Percentiles rank a stretch among this genome's conserved stretches.
Conservation (phyloP, 2,888 invertebrate species). For the Agrilus mali region DNA sequence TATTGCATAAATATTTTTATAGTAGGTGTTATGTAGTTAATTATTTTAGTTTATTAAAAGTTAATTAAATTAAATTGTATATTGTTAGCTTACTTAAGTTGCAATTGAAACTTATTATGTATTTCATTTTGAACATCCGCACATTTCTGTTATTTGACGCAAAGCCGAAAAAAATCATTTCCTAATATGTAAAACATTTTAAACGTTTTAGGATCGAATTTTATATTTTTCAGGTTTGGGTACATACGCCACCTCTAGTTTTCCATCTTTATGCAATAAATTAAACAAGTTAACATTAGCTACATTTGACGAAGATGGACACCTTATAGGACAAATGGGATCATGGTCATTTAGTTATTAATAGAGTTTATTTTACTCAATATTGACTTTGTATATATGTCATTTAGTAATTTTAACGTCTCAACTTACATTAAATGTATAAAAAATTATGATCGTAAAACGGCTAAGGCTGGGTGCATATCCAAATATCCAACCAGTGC, state of each 20-base stretch:
- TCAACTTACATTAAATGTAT: background rate
- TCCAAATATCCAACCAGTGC: slow-evolving; percentile 23
- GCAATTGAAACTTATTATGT: too few relatives aligned
- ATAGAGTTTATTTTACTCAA: background rate
- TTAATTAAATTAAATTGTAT: too few relatives aligned
- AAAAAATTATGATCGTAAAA: background rate
- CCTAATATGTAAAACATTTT: too few relatives aligned
- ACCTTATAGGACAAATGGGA: slow-evolving; percentile 77
- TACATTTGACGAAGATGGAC: slow-evolving; percentile 81
- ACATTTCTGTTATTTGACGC: too few relatives aligned
- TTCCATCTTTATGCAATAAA: slow-evolving; percentile 65
- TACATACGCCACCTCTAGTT: background rate
- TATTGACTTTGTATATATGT: background rate
- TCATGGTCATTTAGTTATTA: slow-evolving; percentile 62
- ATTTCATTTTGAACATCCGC: too few relatives aligned
- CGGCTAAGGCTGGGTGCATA: slow-evolving; percentile 12
- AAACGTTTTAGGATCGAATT: background rate
- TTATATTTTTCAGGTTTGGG: background rate
- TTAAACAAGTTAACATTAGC: slow-evolving; percentile 74
- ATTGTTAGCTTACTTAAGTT: too few relatives aligned
- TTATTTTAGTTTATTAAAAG: too few relatives aligned
- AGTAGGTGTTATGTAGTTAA: too few relatives aligned
- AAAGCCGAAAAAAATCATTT: too few relatives aligned
- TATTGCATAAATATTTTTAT: too few relatives aligned
- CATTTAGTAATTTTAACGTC: background rate